Percentiles rank a stretch among this genome's conserved stretches.
phyloP scores from a whole-genome alignment of 53 echinoderm and acorn worm species.

The Crossaster papposus region DNA sequence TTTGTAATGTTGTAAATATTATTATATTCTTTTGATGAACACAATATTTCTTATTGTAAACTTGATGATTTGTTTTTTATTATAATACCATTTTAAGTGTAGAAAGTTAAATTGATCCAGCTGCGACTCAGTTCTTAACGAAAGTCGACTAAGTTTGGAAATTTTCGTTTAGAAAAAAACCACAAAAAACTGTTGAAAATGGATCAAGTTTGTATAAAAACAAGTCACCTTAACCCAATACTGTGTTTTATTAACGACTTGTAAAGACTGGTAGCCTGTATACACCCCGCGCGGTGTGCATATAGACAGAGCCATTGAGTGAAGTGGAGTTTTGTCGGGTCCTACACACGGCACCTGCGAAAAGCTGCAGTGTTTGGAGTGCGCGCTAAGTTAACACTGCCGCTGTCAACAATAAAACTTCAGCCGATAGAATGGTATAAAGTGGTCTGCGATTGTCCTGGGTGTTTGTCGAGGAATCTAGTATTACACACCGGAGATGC shows the following conservation, averaged over 20 bases:
- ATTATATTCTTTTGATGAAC: too few relatives aligned
- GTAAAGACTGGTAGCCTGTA: conserved; percentile 29
- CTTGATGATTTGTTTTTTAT: too few relatives aligned
- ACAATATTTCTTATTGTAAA: too few relatives aligned
- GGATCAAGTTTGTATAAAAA: background rate
- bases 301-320: conserved; percentile 10
- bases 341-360: conserved; percentile 35
- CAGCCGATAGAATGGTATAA: background rate
- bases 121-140: too few relatives aligned
- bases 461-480: background rate
- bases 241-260: too few relatives aligned
- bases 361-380: background rate
- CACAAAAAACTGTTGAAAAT: background rate
- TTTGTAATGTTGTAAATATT: too few relatives aligned
- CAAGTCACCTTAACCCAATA: background rate
- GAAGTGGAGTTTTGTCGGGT: background rate
- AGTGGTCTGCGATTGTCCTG: background rate
- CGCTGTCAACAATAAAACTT: conserved; percentile 7
- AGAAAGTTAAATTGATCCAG: too few relatives aligned
- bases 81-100: too few relatives aligned
- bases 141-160: too few relatives aligned
- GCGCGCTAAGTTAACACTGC: conserved; percentile 14
- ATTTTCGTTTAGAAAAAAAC: too few relatives aligned
- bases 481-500: background rate
- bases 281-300: conserved; percentile 3